phyloP scores from a whole-genome alignment of 2,113 vertebrate genomes.

The Columba janthina region DNA sequence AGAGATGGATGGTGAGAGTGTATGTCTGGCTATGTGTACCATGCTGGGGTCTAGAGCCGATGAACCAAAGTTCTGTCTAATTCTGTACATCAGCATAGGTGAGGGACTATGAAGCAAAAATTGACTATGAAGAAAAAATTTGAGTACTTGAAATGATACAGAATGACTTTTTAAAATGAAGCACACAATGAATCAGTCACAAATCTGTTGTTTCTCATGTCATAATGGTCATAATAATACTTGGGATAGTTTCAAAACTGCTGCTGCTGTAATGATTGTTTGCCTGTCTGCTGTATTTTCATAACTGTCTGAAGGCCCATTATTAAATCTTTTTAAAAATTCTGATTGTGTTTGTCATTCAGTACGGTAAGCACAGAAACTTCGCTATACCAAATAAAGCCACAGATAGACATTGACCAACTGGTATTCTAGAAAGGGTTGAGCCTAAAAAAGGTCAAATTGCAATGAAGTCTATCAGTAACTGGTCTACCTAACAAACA shows the following conservation, averaged over 20 bases:
- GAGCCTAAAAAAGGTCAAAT: neutral
- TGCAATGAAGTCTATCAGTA: neutral
- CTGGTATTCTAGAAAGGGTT: neutral
- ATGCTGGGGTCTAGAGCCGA: neutral
- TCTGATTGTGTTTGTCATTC: neutral
- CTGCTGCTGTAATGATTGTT: neutral
- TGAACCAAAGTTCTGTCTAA: neutral
- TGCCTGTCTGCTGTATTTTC: neutral
- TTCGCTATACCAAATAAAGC: too few species aligned
- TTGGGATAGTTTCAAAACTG: neutral
- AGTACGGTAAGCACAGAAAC: neutral
- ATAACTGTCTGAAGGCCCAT: neutral
- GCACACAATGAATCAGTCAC: neutral
- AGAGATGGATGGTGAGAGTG: neutral
- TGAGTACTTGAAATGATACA: constrained; percentile 2
- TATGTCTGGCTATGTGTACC: neutral
- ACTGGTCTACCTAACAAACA: neutral
- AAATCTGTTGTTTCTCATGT: neutral
- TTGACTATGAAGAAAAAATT: neutral
- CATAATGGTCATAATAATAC: neutral
- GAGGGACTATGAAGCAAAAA: neutral
- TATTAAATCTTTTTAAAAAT: neutral
- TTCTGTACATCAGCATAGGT: neutral
- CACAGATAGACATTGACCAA: neutral
- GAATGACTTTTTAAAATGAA: constrained; percentile 32